Evolutionary conservation across 2,888 invertebrate species (phyloP), one percentile per base, ranked within the genome.

Genomic region (Parascotia fuliginaria): DNA sequence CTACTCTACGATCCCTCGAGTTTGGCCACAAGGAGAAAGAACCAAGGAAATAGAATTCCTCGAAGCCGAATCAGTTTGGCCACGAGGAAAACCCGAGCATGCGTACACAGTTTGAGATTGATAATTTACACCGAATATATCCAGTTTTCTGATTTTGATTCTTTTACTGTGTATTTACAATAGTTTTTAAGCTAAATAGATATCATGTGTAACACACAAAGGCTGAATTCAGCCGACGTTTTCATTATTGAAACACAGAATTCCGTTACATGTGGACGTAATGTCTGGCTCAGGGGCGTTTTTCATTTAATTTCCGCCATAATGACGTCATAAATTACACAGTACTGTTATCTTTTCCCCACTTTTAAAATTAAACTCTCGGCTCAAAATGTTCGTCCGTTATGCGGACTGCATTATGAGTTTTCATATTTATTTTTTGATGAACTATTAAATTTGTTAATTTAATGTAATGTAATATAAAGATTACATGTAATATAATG

Each of bases 301-400:
- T 76, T 83, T 84, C 80, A 85, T 84, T 83, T 82, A 81, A 82
- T 83, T 83, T 76, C 70, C 68, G 45, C 70, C 76, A 70, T 82
- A 85, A 85, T 83, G 84, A 80, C 75, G 73, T 69, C 81, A 79
- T 85, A 85, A 85, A 85, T 85, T 73, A 75, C 72, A 52, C 53
- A 59, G 65, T 70, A 71, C 65, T 69, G 76, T 77, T 84, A 85
- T 84, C 85, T 82, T 77, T 81, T 79, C 75, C 79, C 76, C 72
- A 76, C 73, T 81, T 81, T 79, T 71, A 63, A 80, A 82, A 78
- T 84, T 77, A 81, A 81, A 77, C 65, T 73, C 70, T 49, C 55
- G 69, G 74, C 81, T 81, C 77, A 66, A 70, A 79, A 79, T 55
- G 60, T 66, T 46, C 61, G 61, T 65, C 54, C 61, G 54, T 52